Evolutionary conservation across 2,888 invertebrate genomes (phyloP).

Genomic region (Caenorhabditis imperialis): DNA sequence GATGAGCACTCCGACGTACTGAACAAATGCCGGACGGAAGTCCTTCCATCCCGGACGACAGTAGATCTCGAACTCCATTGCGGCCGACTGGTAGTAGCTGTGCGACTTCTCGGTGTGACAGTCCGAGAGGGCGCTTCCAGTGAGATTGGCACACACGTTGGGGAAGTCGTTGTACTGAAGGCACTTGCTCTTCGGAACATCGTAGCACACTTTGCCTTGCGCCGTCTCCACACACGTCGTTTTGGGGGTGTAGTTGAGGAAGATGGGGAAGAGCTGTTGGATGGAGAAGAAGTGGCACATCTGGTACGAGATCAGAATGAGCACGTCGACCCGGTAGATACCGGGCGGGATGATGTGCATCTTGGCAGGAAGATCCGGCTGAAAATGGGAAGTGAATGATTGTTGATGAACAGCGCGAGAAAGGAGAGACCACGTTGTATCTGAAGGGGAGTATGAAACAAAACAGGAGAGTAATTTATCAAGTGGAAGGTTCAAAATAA

Average conservation of each 20-base stretch:
- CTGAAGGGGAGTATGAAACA: not conserved
- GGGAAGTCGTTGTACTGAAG: slow-evolving; percentile 53
- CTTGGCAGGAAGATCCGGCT: slow-evolving; percentile 17
- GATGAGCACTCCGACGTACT: slow-evolving; percentile 64
- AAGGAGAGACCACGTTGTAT: slow-evolving; percentile 22
- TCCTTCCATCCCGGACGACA: slow-evolving; percentile 61
- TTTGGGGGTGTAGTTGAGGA: slow-evolving; percentile 67
- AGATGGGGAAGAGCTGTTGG: slow-evolving; percentile 67
- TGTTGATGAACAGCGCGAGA: slow-evolving; percentile 7
- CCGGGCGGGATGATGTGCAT: slow-evolving; percentile 51
- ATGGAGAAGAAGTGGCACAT: slow-evolving; percentile 68
- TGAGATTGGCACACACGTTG: slow-evolving; percentile 50
- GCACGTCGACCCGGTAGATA: slow-evolving; percentile 62
- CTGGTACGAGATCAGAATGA: slow-evolving; percentile 62
- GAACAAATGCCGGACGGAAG: slow-evolving; percentile 64
- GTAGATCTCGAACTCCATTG: slow-evolving; percentile 62
- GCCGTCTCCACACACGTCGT: slow-evolving; percentile 54
- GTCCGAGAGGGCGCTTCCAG: slow-evolving; percentile 35
- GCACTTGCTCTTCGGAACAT: slow-evolving; percentile 62
- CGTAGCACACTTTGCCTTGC: slow-evolving; percentile 54
- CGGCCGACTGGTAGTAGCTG: slow-evolving; percentile 60
- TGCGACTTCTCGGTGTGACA: slow-evolving; percentile 54
- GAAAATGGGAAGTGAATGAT: not conserved
- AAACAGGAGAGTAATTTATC: slow-evolving; percentile 26
- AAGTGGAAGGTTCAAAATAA: slow-evolving; percentile 10